These are phyloP conservation scores for Tipula confusa DNA, from an alignment of 2,888 invertebrate genomes.

Conservation along the genomic window DNA sequence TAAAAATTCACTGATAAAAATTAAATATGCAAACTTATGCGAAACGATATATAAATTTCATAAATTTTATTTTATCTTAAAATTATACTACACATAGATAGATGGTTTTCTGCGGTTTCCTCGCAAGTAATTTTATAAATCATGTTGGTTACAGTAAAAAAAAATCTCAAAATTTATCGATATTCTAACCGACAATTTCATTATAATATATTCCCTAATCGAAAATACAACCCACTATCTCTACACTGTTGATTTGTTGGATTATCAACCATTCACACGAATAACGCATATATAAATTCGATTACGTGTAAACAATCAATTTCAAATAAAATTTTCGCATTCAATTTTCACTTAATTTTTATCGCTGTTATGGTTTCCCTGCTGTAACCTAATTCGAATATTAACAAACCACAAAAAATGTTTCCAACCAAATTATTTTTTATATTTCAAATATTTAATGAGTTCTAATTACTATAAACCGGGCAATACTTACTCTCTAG, in stretches of 20 bases:
- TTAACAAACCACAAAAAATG: neutral
- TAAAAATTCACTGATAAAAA: too few relatives aligned
- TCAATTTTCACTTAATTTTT: neutral
- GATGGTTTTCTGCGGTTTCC: too few relatives aligned
- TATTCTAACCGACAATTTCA: neutral
- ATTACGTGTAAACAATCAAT: conserved; percentile 12
- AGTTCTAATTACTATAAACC: neutral
- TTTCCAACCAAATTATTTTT: neutral
- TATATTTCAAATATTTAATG: neutral
- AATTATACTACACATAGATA: too few relatives aligned
- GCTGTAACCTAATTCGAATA: neutral
- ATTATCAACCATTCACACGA: neutral
- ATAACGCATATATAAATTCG: neutral
- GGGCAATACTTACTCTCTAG: neutral
- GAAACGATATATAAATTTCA: too few relatives aligned
- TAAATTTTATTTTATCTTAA: too few relatives aligned
- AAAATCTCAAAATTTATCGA: neutral
- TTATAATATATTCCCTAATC: neutral
- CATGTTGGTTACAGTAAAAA: too few relatives aligned
- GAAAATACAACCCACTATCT: neutral
- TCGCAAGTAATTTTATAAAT: too few relatives aligned
- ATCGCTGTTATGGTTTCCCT: conserved; percentile 3
- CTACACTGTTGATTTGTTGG: neutral
- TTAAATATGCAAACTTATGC: too few relatives aligned
- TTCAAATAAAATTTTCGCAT: neutral